Base-by-base conservation (phyloP, 2,888 invertebrate species). In the Balanococcus diminutus region DNA sequence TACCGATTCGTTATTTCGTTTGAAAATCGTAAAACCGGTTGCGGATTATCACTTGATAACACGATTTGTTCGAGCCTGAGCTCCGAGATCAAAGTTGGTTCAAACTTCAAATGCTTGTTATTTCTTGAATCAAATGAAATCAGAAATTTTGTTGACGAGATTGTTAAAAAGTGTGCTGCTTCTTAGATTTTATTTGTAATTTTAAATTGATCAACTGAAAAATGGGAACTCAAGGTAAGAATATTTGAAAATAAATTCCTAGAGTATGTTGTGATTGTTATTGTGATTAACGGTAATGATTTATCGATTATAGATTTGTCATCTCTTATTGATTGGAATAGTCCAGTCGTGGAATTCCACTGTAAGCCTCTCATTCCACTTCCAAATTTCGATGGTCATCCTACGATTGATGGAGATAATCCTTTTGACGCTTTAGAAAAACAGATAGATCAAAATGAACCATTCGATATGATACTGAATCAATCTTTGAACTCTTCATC, bases 251-350 rank as follows among this genome's bases (percentile, higher is more conserved):
- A 9, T 22, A 56, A n/a, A n/a, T n/a, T n/a, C n/a, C n/a, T n/a
- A n/a, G n/a, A n/a, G n/a, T n/a, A n/a, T n/a, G n/a, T n/a, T n/a
- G n/a, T 67, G n/a, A 56, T 0, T 2, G 6, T 14, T 2, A 11
- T 67, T 28, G 16, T 28, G 2, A 81, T 81, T 81, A 9, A 56
- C 6, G 5, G 8, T 22, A 22, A 56, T 22, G 1, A 22, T 56
- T 1, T 11, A 9, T 56, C 6, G 11, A n/a, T n/a, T n/a, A 3
- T 16, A 81, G 81, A 81, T 81, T 9, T n/a, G 1, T 42, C 81
- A 0, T 81, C 42, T 9, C n/a, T 81, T 5, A 83, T 83, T 14
- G 83, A 83, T 19, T 83, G 83, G 83, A 83, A 56, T 28, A 56
- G 83, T 32, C 83, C 83, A 5, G 16, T 19, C 0, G 61, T 56